These are phyloP conservation scores for Xyliphius kryptos DNA, from an alignment of 2,113 vertebrate species.

Conservation along the genomic window DNA sequence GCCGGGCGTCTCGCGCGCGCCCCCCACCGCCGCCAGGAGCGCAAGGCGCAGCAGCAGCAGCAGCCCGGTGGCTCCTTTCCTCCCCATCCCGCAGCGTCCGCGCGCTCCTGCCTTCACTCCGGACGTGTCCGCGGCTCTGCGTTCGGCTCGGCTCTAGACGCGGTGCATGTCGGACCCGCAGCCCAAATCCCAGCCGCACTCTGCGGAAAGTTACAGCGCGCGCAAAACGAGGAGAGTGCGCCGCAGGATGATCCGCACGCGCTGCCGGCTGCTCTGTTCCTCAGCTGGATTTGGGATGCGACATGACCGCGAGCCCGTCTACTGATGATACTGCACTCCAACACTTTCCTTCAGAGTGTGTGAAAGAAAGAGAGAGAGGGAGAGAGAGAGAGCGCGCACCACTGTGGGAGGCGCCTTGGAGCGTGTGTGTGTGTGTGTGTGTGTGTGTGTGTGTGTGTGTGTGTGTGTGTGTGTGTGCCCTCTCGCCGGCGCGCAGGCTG, in stretches of 20 bases:
- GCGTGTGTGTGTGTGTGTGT: constrained; percentile 25
- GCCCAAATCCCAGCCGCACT: background rate
- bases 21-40: constrained; percentile 36
- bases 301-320: no score
- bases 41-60: background rate
- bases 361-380: constrained; percentile 7
- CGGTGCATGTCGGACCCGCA: constrained; percentile 47
- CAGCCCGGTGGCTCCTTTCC: background rate
- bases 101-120: no score
- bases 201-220: no score
- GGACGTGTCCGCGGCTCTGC: no score
- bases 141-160: no score
- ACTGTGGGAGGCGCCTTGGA: constrained; percentile 49
- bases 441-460: constrained; percentile 27
- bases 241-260: no score
- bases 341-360: constrained; percentile 45
- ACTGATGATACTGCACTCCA: constrained; percentile 48
- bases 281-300: no score
- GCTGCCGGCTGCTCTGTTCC: no score
- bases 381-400: constrained; percentile 18
- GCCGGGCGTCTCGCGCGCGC: constrained; percentile 51
- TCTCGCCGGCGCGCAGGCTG: constrained; percentile 54
- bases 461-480: constrained; percentile 32
- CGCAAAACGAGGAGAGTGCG: no score
- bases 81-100: no score